Evolutionary conservation across 2,797 vertebrate genomes (phyloP).

Genomic region (Spinibarbus caldwelli): DNA sequence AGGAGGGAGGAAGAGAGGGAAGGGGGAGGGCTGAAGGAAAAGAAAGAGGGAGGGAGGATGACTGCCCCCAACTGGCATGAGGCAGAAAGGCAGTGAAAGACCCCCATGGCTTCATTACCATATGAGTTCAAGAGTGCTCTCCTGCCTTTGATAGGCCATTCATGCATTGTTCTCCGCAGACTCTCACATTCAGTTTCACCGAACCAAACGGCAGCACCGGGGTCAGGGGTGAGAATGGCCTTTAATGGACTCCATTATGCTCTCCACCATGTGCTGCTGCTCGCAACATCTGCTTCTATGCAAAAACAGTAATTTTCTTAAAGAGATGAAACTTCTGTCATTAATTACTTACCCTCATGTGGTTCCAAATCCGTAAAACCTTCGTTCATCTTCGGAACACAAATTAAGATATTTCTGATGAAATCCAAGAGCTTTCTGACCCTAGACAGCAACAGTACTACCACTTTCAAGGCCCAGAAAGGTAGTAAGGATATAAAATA

Average conservation of each 20-base stretch:
- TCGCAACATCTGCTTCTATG: constrained; percentile 48
- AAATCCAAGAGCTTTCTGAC: too few species aligned
- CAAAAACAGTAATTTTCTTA: neutral
- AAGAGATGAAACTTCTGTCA: too few species aligned
- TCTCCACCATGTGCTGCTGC: constrained; percentile 63
- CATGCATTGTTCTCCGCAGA: constrained; percentile 70
- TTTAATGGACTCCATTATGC: constrained; percentile 59
- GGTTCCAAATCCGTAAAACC: too few species aligned
- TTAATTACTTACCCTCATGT: too few species aligned
- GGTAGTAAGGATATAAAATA: too few species aligned
- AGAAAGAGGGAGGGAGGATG: constrained; percentile 37
- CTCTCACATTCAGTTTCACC: constrained; percentile 68
- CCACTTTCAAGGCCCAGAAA: too few species aligned
- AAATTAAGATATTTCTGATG: too few species aligned
- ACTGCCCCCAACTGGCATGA: constrained; percentile 55
- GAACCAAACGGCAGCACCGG: constrained; percentile 68
- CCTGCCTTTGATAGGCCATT: constrained; percentile 70
- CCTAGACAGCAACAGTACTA: too few species aligned
- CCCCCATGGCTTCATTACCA: constrained; percentile 55
- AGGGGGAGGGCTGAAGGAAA: constrained; percentile 20
- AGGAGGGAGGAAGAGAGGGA: constrained; percentile 4
- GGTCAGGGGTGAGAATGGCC: constrained; percentile 69
- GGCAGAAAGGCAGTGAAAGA: constrained; percentile 48
- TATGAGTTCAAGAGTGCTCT: constrained; percentile 45
- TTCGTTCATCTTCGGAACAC: too few species aligned